Base-by-base conservation (phyloP, 2,113 vertebrate species). In the Speoplatyrhinus poulsoni region DNA sequence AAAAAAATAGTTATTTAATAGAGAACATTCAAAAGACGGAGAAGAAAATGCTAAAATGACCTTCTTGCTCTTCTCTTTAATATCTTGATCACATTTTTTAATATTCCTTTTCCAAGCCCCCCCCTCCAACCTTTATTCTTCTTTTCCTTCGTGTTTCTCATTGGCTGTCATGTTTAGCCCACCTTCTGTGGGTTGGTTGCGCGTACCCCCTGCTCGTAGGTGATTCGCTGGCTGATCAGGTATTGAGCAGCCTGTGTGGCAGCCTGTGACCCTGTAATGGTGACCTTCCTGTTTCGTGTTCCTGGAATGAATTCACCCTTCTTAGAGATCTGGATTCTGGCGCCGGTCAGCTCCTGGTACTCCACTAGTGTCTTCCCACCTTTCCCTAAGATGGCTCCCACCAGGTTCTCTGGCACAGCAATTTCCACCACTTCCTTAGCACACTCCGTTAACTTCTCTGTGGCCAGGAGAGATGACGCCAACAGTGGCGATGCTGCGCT, bases 141-240 rank as follows among this genome's bases (percentile, higher is more conserved):
- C 69, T 73, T 71, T 85, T 89, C 82, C 77, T 90, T 86, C 87
- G 79, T 61, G 53, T 83, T 88, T 79, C 80, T 87, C 82, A 88
- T 83, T 80, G 60, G 81, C 76, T 88, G 80, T 81, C 77, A 75
- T 82, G 68, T 84, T 91, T 95, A 97, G 85, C 95, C 96, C 91
- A 97, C 94, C 90, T 97, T 97, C 92, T 97, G 96, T 56, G 95
- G 95, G 91, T 97, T 97, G 92, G 95, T 96, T 86, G 96, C 95
- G 41, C 96, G 92, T 83, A 97, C 95, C 73, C 95, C 94, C 90
- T 97, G 96, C 95, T 97, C 96, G 47, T 97, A 97, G 74, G 95
- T 96, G 92, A 97, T 96, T 85, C 96, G 89, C 93, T 97, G 96
- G 92, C 95, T 95, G 93, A 97, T 97, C 90, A 97, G 94, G 91